Evolutionary conservation across 2,888 invertebrate species (phyloP).

Genomic region (Mythimna pallens): DNA sequence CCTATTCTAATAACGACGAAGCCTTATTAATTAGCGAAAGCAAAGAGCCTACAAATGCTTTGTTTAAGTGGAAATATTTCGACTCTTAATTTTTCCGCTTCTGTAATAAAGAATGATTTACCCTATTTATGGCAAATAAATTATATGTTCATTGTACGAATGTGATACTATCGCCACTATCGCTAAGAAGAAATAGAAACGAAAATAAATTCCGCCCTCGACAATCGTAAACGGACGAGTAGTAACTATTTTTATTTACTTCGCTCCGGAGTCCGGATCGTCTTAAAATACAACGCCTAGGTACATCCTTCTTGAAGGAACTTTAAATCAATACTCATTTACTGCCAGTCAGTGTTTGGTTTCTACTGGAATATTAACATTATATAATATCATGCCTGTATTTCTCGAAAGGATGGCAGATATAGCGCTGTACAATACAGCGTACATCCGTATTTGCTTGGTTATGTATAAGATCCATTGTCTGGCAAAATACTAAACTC

Average conservation of each 20-base stretch:
- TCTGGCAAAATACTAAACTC: neutral
- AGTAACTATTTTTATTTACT: slow-evolving; percentile 6
- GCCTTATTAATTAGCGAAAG: slow-evolving; percentile 3
- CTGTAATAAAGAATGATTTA: neutral
- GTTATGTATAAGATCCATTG: too few relatives aligned
- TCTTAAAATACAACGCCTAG: slow-evolving; percentile 17
- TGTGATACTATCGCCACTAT: neutral
- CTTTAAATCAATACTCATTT: slow-evolving; percentile 20
- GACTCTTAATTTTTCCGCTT: neutral
- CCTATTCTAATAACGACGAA: neutral
- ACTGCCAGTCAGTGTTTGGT: neutral
- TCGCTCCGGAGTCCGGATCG: neutral
- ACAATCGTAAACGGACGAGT: slow-evolving; percentile 12
- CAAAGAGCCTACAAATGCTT: neutral
- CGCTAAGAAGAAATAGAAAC: neutral
- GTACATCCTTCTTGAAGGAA: slow-evolving; percentile 1
- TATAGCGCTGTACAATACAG: too few relatives aligned
- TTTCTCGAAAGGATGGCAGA: neutral
- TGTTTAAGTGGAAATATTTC: too few relatives aligned
- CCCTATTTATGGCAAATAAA: slow-evolving; percentile 1
- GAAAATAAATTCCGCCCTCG: slow-evolving; percentile 18
- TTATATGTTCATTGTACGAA: neutral
- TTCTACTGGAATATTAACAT: neutral
- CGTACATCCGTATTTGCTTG: too few relatives aligned
- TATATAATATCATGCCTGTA: neutral